Evolutionary conservation across 2,113 vertebrate species (phyloP).

Genomic region (Toxotes jaculatrix): DNA sequence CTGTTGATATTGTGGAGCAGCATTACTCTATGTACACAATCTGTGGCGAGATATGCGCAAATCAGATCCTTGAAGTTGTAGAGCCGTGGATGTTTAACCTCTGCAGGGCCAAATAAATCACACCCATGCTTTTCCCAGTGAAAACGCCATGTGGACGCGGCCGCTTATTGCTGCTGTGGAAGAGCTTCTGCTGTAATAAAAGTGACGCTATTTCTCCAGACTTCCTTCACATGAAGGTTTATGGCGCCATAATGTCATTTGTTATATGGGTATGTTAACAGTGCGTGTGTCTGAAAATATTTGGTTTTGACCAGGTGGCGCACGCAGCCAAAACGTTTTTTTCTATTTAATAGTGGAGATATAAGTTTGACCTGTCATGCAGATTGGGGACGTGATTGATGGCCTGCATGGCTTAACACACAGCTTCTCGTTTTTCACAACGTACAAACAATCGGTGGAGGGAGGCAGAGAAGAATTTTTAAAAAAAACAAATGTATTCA

Average conservation of each 20-base stretch:
- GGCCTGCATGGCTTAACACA: conserved; percentile 34
- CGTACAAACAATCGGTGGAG: conserved; percentile 24
- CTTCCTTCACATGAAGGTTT: conserved; percentile 78
- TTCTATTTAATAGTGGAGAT: conserved; percentile 43
- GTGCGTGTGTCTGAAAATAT: conserved; percentile 66
- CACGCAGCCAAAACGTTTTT: conserved; percentile 59
- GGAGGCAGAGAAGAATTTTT: not conserved
- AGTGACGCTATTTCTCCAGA: conserved; percentile 63
- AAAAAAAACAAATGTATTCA: not conserved
- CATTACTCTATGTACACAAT: conserved; percentile 49
- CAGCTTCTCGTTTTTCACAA: conserved; percentile 64
- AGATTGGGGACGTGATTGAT: conserved; percentile 75
- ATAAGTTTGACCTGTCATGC: conserved; percentile 39
- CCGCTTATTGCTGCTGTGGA: conserved; percentile 37
- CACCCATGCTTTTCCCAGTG: conserved; percentile 66
- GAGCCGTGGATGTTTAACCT: conserved; percentile 58
- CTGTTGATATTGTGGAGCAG: conserved; percentile 4
- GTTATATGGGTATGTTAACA: conserved; percentile 72
- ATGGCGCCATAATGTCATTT: conserved; percentile 71
- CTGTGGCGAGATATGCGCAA: conserved; percentile 65
- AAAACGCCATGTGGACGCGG: conserved; percentile 52
- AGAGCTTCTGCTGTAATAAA: conserved; percentile 66
- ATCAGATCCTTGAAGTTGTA: conserved; percentile 73
- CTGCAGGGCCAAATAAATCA: conserved; percentile 75
- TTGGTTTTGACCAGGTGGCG: conserved; percentile 80